Conservation (phyloP, 2,113 vertebrate species). For the Noturus placidus region DNA sequence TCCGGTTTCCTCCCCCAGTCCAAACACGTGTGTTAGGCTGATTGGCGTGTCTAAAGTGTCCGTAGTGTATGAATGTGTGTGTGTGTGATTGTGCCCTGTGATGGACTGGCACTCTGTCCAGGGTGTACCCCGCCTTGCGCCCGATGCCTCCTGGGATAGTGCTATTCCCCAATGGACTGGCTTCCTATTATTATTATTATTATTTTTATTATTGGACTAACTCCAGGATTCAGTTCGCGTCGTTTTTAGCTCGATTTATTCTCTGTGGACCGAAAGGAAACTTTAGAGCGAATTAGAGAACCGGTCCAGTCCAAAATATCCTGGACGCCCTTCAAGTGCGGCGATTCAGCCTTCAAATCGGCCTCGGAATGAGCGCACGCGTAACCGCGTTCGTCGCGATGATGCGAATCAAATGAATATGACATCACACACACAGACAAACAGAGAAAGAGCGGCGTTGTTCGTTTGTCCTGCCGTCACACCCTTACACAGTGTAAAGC, state of each 20-base stretch:
- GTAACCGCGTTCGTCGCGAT: background rate
- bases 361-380: background rate
- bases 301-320: background rate
- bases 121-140: too few species aligned
- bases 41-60: too few species aligned
- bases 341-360: background rate
- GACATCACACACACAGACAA: background rate
- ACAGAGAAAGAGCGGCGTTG: background rate
- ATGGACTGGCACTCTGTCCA: too few species aligned
- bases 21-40: too few species aligned
- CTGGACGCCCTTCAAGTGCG: background rate
- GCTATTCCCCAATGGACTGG: background rate
- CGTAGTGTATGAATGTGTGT: too few species aligned
- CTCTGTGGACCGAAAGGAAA: background rate
- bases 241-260: background rate
- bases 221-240: background rate
- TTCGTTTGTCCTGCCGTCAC: background rate
- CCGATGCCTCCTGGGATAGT: too few species aligned
- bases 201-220: background rate
- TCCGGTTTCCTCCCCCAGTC: too few species aligned
- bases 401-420: background rate
- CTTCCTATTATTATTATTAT: background rate
- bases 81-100: too few species aligned
- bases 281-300: constrained; percentile 3
- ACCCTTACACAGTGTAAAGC: too few species aligned